Conservation (phyloP, 1,140 invertebrate genomes). For the Platyscapa corneri region DNA sequence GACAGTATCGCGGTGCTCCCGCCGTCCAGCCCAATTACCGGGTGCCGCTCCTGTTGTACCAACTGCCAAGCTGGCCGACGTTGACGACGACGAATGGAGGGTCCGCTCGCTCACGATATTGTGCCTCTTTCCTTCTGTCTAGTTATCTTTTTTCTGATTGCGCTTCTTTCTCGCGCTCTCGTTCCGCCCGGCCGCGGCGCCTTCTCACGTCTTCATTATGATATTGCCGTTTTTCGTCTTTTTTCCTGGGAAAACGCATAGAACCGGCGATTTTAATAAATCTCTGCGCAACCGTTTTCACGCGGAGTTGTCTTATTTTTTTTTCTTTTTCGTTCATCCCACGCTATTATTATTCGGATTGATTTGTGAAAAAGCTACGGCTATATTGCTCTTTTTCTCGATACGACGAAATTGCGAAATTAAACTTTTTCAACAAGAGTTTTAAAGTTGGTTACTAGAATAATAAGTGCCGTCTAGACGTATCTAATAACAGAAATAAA, state of each 20-base stretch:
- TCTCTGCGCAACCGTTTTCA: background rate
- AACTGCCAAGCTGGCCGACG: constrained; percentile 38
- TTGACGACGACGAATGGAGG: constrained; percentile 55
- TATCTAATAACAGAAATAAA: no score
- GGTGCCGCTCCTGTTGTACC: constrained; percentile 50
- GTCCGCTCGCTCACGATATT: constrained; percentile 23
- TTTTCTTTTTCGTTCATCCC: background rate
- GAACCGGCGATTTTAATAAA: constrained; percentile 44
- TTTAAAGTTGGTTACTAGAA: no score
- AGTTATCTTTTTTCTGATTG: constrained; percentile 9
- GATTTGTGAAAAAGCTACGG: background rate
- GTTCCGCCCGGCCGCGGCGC: background rate
- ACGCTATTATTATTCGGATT: background rate
- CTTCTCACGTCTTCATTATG: background rate
- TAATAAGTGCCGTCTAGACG: no score
- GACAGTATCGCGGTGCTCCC: constrained; percentile 59
- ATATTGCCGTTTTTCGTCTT: no score
- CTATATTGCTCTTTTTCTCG: background rate
- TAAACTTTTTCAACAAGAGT: background rate
- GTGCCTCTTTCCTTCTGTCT: background rate
- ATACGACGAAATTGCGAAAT: background rate
- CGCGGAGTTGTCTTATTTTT: background rate
- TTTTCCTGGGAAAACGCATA: background rate
- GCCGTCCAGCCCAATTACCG: constrained; percentile 58
- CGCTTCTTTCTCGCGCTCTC: background rate